Evolutionary conservation across 2,797 vertebrate genomes (phyloP).

Genomic region (Neosilurus mollespiculum): DNA sequence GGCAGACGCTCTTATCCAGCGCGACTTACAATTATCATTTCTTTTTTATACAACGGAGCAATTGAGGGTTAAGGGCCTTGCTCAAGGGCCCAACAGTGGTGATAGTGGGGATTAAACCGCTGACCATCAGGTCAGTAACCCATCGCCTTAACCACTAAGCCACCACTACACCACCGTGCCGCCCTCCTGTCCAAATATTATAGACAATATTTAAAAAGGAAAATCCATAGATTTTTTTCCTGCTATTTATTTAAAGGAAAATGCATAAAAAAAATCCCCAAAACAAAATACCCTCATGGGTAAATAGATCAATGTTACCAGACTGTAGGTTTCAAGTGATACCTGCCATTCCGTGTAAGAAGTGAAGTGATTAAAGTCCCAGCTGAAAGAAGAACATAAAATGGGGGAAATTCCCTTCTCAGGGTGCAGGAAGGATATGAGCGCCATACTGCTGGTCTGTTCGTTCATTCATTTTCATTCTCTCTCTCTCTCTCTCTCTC

Average conservation of each 20-base stretch:
- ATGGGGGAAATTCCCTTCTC: slow-evolving; percentile 64
- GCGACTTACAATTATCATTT: too few species aligned
- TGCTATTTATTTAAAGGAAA: neutral
- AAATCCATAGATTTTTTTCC: neutral
- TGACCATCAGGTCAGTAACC: too few species aligned
- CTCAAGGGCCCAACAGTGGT: too few species aligned
- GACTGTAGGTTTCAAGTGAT: neutral
- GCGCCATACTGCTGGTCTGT: slow-evolving; percentile 52
- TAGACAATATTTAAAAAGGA: neutral
- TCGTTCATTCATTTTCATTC: slow-evolving; percentile 47
- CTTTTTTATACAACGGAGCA: too few species aligned
- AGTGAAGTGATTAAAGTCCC: slow-evolving; percentile 70
- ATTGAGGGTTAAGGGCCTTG: too few species aligned
- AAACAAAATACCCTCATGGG: neutral
- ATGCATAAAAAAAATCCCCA: neutral
- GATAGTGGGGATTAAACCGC: too few species aligned
- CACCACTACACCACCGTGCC: too few species aligned
- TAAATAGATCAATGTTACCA: neutral
- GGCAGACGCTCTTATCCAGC: too few species aligned
- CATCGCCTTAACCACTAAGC: too few species aligned
- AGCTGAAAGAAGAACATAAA: slow-evolving; percentile 59
- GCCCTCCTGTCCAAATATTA: too few species aligned
- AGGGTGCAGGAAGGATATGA: slow-evolving; percentile 60
- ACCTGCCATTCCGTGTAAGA: slow-evolving; percentile 61
- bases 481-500: slow-evolving; percentile 50